These are phyloP conservation scores for Hormiphora californensis DNA, from an alignment of 37 sponge, comb jelly and placozoan species.

Conservation along the genomic window DNA sequence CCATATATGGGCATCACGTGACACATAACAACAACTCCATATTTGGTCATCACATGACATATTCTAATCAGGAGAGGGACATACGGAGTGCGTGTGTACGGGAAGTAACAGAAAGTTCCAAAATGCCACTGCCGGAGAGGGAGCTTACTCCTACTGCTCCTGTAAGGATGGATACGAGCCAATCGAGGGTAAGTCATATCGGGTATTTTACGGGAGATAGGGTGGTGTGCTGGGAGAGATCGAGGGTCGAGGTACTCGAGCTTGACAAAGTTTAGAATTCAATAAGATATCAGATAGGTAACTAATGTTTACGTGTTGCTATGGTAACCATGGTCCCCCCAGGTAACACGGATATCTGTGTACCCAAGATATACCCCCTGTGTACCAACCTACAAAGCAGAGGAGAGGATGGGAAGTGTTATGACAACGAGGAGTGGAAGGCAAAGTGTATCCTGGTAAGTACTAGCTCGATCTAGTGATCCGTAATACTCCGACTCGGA, in stretches of 20 bases:
- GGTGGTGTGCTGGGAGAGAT: no score
- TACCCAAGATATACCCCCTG: slow-evolving; percentile 27
- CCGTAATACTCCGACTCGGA: no score
- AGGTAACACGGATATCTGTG: slow-evolving; percentile 23
- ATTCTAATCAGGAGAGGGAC: background rate
- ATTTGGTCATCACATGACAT: background rate
- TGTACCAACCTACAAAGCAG: slow-evolving; percentile 9
- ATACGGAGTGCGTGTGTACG: slow-evolving; percentile 2
- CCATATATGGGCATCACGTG: background rate
- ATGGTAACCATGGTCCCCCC: no score
- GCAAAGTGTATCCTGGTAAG: background rate
- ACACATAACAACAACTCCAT: background rate
- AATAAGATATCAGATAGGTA: no score
- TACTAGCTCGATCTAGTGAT: no score
- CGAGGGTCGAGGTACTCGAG: no score
- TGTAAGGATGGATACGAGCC: slow-evolving; percentile 33
- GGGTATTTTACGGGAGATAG: no score
- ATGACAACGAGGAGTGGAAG: slow-evolving; percentile 51
- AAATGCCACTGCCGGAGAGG: background rate
- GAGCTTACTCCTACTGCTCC: slow-evolving; percentile 34
- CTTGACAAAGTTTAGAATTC: no score
- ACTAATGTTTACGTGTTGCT: no score
- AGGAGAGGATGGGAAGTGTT: slow-evolving; percentile 36
- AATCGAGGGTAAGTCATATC: slow-evolving; percentile 47
- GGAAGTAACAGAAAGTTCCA: slow-evolving; percentile 51